These are phyloP conservation scores for Jordanella pulchra DNA, from an alignment of 2,797 vertebrate genomes.

Conservation along the genomic window DNA sequence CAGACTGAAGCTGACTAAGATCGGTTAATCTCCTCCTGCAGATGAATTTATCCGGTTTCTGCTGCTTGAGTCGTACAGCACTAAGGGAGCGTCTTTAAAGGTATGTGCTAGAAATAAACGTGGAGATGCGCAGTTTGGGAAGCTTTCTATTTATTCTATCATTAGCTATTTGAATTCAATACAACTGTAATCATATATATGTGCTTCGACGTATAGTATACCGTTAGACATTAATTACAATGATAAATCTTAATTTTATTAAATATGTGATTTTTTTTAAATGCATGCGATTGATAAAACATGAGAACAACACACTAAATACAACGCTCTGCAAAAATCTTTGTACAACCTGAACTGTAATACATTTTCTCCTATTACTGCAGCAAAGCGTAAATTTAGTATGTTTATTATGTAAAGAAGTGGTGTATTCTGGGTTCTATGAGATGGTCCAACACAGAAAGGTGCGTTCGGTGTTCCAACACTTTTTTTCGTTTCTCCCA, in stretches of 20 bases:
- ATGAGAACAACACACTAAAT: neutral
- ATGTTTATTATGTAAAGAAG: too few species aligned
- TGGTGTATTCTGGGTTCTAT: neutral
- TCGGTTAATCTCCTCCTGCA: conserved; percentile 2
- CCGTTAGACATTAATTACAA: neutral
- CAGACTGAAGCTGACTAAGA: neutral
- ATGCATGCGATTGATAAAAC: neutral
- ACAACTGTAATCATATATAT: neutral
- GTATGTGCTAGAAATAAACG: conserved; percentile 68
- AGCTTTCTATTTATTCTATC: neutral
- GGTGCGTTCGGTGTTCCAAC: neutral
- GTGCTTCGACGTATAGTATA: neutral
- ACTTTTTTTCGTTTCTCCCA: too few species aligned
- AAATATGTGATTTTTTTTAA: neutral
- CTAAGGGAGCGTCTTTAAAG: conserved; percentile 81
- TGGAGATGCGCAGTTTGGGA: conserved; percentile 48
- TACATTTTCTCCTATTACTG: neutral
- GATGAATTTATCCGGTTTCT: conserved; percentile 12
- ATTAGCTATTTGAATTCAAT: neutral
- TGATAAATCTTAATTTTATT: neutral
- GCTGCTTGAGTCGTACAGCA: conserved; percentile 22
- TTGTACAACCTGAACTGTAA: neutral
- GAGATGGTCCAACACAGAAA: neutral
- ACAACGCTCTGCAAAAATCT: neutral
- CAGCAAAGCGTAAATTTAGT: neutral